phyloP scores from a whole-genome alignment of 2,888 invertebrate species.

The Ornithoptera priamus region DNA sequence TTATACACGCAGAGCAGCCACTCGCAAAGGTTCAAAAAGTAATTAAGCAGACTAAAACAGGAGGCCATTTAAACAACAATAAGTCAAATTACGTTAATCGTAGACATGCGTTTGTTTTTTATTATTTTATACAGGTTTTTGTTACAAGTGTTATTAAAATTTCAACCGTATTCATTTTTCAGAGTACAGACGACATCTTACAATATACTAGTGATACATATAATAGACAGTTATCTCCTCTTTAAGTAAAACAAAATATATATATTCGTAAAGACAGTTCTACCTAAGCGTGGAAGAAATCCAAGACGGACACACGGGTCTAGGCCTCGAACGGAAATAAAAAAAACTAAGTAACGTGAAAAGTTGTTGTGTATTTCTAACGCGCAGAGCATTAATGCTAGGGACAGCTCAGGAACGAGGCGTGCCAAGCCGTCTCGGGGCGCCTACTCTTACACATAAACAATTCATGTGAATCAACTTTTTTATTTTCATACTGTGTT shows the following conservation, averaged over 20 bases:
- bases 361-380: conserved; percentile 72
- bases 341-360: conserved; percentile 67
- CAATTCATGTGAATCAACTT: conserved; percentile 77
- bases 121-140: conserved; percentile 40
- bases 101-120: conserved; percentile 40
- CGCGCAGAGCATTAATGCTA: conserved; percentile 62
- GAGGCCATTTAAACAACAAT: conserved; percentile 32
- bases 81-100: conserved; percentile 29
- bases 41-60: conserved; percentile 13
- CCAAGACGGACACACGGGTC: conserved; percentile 15
- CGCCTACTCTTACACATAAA: conserved; percentile 68
- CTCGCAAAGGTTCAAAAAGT: background rate
- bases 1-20: background rate
- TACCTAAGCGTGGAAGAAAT: conserved; percentile 29
- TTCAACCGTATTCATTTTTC: conserved; percentile 37
- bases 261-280: conserved; percentile 32
- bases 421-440: conserved; percentile 44
- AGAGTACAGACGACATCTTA: conserved; percentile 41
- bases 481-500: conserved; percentile 79
- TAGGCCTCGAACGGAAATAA: conserved; percentile 55
- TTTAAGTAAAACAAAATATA: conserved; percentile 34
- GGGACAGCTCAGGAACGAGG: conserved; percentile 42
- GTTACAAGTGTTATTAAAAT: conserved; percentile 42
- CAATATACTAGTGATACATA: conserved; percentile 38
- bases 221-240: conserved; percentile 30